Evolutionary conservation across 2,888 invertebrate genomes (phyloP).

Genomic region (Cerastoderma edule): DNA sequence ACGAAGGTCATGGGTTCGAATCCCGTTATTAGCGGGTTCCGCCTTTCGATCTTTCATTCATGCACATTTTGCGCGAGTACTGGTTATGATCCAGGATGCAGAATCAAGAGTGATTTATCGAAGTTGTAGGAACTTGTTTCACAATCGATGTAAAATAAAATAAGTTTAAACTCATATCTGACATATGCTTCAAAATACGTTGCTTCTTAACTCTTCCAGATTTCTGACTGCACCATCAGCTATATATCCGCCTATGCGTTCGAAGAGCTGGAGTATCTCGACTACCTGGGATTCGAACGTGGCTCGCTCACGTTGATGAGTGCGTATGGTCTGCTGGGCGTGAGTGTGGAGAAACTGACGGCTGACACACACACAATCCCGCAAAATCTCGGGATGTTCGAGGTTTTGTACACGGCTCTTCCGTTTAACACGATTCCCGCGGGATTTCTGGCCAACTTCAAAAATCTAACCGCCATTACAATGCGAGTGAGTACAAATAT

Average conservation of each 20-base stretch:
- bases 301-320: slow-evolving; percentile 51
- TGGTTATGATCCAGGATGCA: too few relatives aligned
- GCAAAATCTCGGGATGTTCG: slow-evolving; percentile 55
- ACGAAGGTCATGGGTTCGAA: too few relatives aligned
- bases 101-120: too few relatives aligned
- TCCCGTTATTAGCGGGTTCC: too few relatives aligned
- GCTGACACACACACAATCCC: slow-evolving; percentile 44
- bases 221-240: slow-evolving; percentile 58
- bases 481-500: slow-evolving; percentile 28
- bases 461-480: slow-evolving; percentile 40
- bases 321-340: slow-evolving; percentile 45
- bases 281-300: slow-evolving; percentile 60
- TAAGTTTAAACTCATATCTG: too few relatives aligned
- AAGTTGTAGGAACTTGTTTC: too few relatives aligned
- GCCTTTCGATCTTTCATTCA: too few relatives aligned
- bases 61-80: too few relatives aligned
- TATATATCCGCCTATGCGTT: slow-evolving; percentile 58
- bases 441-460: slow-evolving; percentile 55
- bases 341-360: slow-evolving; percentile 54
- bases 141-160: too few relatives aligned
- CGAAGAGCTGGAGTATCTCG: slow-evolving; percentile 56
- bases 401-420: slow-evolving; percentile 54
- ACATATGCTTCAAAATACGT: too few relatives aligned
- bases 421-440: slow-evolving; percentile 47
- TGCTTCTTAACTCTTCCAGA: slow-evolving; percentile 45